phyloP scores from a whole-genome alignment of 2,888 invertebrate genomes.

The Callyntrura sp. region DNA sequence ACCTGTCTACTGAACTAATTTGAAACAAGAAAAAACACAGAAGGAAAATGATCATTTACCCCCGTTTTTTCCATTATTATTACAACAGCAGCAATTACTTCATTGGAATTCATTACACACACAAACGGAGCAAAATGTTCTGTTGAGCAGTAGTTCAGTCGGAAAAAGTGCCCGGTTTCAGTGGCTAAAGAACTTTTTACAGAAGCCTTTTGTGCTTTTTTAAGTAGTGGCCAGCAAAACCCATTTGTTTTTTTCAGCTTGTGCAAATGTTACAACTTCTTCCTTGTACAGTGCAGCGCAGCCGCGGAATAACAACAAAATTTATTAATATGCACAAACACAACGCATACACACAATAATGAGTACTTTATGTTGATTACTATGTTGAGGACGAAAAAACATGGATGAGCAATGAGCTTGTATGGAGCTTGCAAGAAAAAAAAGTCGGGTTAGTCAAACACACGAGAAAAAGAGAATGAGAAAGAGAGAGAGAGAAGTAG shows the following conservation, averaged over 20 bases:
- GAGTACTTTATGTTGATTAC: conserved; percentile 43
- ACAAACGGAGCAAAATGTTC: background rate
- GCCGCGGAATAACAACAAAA: background rate
- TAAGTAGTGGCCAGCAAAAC: background rate
- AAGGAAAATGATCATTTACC: conserved; percentile 27
- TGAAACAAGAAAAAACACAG: conserved; percentile 6
- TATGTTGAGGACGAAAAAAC: conserved; percentile 29
- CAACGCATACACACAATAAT: conserved; percentile 29
- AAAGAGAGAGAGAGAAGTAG: conserved; percentile 18
- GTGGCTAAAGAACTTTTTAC: background rate
- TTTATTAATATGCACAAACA: conserved; percentile 60
- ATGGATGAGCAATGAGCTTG: conserved; percentile 20
- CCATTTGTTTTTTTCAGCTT: background rate
- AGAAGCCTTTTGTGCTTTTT: too few relatives aligned
- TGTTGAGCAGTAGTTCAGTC: conserved; percentile 26
- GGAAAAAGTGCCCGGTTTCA: conserved; percentile 1
- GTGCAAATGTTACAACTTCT: conserved; percentile 38
- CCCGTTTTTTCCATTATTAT: conserved; percentile 11
- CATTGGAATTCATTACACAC: conserved; percentile 42
- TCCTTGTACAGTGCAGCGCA: background rate
- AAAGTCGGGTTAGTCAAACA: conserved; percentile 60
- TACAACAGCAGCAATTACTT: conserved; percentile 34
- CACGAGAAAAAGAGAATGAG: conserved; percentile 32
- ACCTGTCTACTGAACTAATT: conserved; percentile 21
- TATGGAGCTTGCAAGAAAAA: conserved; percentile 2